Base-by-base conservation (phyloP, 2,797 vertebrate genomes). In the Mycteria americana region DNA sequence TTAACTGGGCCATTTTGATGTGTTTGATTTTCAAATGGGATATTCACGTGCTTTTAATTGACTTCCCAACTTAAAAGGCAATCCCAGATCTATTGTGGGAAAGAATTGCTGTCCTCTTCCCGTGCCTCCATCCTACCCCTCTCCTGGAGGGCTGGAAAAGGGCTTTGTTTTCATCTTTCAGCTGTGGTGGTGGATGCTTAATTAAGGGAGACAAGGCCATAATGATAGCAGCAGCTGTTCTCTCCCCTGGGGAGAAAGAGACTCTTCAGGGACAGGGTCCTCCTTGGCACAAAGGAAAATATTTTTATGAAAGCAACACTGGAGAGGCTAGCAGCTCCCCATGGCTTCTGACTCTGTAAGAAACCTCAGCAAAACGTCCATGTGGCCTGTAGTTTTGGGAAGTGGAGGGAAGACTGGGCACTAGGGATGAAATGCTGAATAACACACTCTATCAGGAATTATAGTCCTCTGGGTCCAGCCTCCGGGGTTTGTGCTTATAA, bases 151-250 rank as follows among this genome's bases (percentile, higher is more conserved):
- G 76, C 75, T 92, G 76, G 64, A 83, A 91, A 64, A 93, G 77
- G 60, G 53, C 70, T 95, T 94, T 91, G 67, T 94, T 92, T 96
- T 94, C 37, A 5, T 85, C 80, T 89, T 89, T 90, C 31, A 60
- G 12, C 81, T 77, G 35, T 78, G 67, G 39, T 48, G 94, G 51
- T 90, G 67, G 88, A 9, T 92, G 72, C 50, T 80, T 97, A 95
- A 97, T 97, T 97, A 95, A 89, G 90, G 78, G 56, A 88, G 84
- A 92, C 86, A 94, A 93, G 50, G 33, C 93, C 84, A 57, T 91
- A 89, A 79, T 91, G 88, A 89, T 65, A 87, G 68, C 48, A 93
- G 94, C 92, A 94, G 92, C 95, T 95, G 92, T 94, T 89, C 56
- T 85, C 41, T 91, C 80, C 85, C 51, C 33, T 92, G 84, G 68